Evolutionary conservation across 30 jellyfish, hydroid and myxozoan species (phyloP), one percentile per base, ranked within the genome.

Genomic region (Aurelia aurita complex sp. Pacific): DNA sequence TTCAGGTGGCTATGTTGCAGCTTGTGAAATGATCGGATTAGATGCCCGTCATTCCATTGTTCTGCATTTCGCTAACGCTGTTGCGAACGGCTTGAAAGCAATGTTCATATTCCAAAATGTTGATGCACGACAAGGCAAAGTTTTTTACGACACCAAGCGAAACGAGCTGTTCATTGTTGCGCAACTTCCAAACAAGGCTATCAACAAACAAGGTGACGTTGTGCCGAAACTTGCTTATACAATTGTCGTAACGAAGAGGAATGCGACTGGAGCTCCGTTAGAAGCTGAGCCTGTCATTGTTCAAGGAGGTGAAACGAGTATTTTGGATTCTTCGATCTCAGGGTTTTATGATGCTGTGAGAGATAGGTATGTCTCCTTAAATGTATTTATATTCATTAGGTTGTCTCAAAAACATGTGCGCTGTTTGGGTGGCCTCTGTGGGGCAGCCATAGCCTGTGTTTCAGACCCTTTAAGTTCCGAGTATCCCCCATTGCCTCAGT

Each of bases 1-100:
- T 79, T 23, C 29, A 87, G 96, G 60, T 80, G 96, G 96, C n/a
- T 87, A 87, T 76, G 81, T 79, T 29, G 55, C 73, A 19, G 33
- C 55, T 9, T 81, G 88, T 16, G 96, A 87, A 73, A 55, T 63
- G 46, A 29, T 69, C 17, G 69, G 83, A 8, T 17, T 69, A 14
- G 64, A 35, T 34, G 87, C 82, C 1, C 72, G 77, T 2, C 90
- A 70, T 54, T 65, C 52, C n/a, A 14, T 70, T 11, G 88, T 65
- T 10, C 11, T 77, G 61, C 89, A 71, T 8, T 51, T 13, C 72
- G 14, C 64, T 12, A 82, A 72, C 52, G 70, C 83, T 0, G 14
- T 11, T 17, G 57, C 62, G 14, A 87, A 78, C 11, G 51, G 70
- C 36, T 16, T 87, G 68, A 57, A 72, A 33, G 23, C 72, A 6